Conservation (phyloP, 2,888 invertebrate species). For the Polymixis flavicincta region DNA sequence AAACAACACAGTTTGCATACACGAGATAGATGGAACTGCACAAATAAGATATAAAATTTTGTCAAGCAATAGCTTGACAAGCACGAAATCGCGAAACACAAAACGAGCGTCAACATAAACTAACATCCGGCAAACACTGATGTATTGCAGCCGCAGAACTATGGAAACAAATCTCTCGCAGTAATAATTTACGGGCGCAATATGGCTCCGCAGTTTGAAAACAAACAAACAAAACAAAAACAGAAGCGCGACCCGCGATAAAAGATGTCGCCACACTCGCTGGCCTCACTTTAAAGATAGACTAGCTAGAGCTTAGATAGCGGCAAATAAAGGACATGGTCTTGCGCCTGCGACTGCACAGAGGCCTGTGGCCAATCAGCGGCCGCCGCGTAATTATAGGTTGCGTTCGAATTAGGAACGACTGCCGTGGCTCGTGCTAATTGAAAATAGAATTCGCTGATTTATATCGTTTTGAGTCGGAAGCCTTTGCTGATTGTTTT, state of each 20-base stretch:
- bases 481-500: constrained; percentile 78
- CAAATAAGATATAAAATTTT: constrained; percentile 73
- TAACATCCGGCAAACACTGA: constrained; percentile 88
- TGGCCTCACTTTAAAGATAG: constrained; percentile 85
- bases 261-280: constrained; percentile 87
- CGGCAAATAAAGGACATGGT: constrained; percentile 75
- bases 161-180: constrained; percentile 89
- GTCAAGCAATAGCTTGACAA: constrained; percentile 74
- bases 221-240: constrained; percentile 86
- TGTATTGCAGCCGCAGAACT: constrained; percentile 88
- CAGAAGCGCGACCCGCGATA: constrained; percentile 85
- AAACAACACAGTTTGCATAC: constrained; percentile 35
- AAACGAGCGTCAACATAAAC: constrained; percentile 87
- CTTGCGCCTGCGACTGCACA: constrained; percentile 76
- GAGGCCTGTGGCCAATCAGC: constrained; percentile 79
- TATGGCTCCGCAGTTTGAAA: constrained; percentile 86
- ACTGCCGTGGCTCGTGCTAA: constrained; percentile 82
- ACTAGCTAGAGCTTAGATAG: constrained; percentile 80
- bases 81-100: constrained; percentile 85
- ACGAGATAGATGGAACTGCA: constrained; percentile 65
- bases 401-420: constrained; percentile 87
- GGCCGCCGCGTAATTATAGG: constrained; percentile 85
- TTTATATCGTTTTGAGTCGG: constrained; percentile 80
- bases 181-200: constrained; percentile 89
- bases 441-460: constrained; percentile 86